A percentile compares a stretch with the other conserved stretches of the same genome.
phyloP scores from a whole-genome alignment of 2,888 invertebrate genomes.

The Drosophila seclusa region DNA sequence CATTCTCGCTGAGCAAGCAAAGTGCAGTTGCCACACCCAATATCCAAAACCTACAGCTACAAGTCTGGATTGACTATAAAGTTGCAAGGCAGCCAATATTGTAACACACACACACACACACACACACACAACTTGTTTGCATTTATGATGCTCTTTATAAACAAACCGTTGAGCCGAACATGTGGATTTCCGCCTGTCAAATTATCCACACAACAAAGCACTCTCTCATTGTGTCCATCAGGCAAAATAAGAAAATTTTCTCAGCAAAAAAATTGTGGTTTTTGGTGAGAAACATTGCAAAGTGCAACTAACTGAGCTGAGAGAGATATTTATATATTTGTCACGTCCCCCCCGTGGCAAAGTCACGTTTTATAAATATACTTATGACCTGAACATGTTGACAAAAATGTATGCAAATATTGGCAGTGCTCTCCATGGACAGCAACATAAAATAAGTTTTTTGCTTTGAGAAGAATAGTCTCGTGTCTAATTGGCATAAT shows the following conservation, averaged over 20 bases:
- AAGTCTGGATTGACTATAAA: constrained; percentile 39
- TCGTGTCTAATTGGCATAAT: not conserved
- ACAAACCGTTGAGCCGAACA: constrained; percentile 16
- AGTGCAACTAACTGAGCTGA: not conserved
- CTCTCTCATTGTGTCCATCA: not conserved
- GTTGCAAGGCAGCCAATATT: constrained; percentile 58
- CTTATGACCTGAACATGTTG: not conserved
- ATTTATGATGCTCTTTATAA: constrained; percentile 52
- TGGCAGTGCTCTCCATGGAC: not conserved
- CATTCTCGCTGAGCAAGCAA: constrained; percentile 47
- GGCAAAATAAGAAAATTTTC: constrained; percentile 4
- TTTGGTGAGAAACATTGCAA: not conserved
- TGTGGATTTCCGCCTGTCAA: constrained; percentile 23
- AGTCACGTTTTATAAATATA: constrained; percentile 1
- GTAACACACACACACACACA: constrained; percentile 23
- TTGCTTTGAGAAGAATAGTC: not conserved
- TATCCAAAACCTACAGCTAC: constrained; percentile 3
- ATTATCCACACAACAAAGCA: not conserved
- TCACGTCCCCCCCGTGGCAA: not conserved
- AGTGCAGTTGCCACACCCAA: constrained; percentile 21
- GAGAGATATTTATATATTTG: not conserved
- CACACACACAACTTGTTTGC: constrained; percentile 48
- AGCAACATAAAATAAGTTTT: not conserved
- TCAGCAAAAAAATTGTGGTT: not conserved
- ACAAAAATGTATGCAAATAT: constrained; percentile 1